Percentiles rank a stretch among this genome's conserved stretches.
Evolutionary conservation across 1,140 invertebrate species (phyloP).

Genomic region (Temnothorax nylanderi): DNA sequence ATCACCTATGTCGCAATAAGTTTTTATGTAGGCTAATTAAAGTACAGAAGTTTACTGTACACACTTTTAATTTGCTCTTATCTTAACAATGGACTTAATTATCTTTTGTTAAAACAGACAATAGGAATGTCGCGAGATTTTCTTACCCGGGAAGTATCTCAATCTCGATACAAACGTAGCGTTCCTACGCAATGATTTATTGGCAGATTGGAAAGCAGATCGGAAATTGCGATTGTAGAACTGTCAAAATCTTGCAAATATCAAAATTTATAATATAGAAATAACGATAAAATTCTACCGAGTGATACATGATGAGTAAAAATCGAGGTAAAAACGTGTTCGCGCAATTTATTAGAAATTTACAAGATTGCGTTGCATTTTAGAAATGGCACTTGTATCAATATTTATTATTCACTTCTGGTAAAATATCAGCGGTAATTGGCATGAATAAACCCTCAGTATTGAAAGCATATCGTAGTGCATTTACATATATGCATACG

Average conservation of each 20-base stretch:
- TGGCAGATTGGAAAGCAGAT: background rate
- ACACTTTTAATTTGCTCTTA: background rate
- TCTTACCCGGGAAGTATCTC: background rate
- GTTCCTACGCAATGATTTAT: background rate
- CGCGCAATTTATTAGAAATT: background rate
- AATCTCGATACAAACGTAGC: background rate
- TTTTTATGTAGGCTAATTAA: background rate
- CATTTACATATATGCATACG: background rate
- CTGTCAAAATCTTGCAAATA: background rate
- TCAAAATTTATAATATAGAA: constrained; percentile 5
- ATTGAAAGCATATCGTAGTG: background rate
- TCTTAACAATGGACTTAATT: constrained; percentile 12
- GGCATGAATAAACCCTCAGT: background rate
- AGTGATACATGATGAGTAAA: background rate
- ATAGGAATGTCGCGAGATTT: background rate
- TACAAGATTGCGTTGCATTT: background rate
- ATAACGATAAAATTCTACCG: no score
- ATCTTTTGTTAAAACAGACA: background rate
- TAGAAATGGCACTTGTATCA: background rate
- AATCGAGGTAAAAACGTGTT: background rate
- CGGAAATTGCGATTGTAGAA: background rate
- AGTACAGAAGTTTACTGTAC: background rate
- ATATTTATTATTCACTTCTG: constrained; percentile 1
- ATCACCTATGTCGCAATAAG: background rate
- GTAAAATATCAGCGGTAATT: background rate